Evolutionary conservation across 2,113 vertebrate species (phyloP), one percentile per base, ranked within the genome.

Genomic region (Pangasianodon hypophthalmus): DNA sequence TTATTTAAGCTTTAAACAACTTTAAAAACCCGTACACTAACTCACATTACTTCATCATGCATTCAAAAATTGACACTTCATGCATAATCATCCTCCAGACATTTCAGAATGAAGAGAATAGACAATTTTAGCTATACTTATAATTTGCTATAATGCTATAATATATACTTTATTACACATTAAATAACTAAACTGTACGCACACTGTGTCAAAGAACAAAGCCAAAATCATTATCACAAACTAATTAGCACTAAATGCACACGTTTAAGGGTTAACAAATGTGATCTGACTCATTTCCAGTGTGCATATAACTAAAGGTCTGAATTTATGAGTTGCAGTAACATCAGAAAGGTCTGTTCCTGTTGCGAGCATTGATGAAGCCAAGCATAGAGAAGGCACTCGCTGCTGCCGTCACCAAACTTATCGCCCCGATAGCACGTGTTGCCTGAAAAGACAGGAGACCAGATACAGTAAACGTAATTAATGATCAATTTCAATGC

Each of bases 341-440:
- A 46, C 32, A 0, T 96, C 93, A 98, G 93, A 95, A 96, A 84
- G 96, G 95, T 90, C 96, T 95, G 93, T 96, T 95, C 92, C 96
- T 96, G 93, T 96, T 96, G 88, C 95, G 95, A 67, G 96, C 96
- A 93, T 96, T 95, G 93, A 98, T 96, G 87, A 98, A 93, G 91
- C 97, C 96, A 92, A 98, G 94, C 92, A 98, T 93, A 46, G 97
- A 97, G 93, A 98, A 96, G 87, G 95, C 96, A 91, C 97, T 95
- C 1, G 97, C 96, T 4, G 96, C 96, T 44, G 94, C 97, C 1
- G 97, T 96, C 92, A 97, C 95, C 93, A 97, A 90, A 90, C 96
- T 96, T 91, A 97, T 96, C 90, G 97, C 95, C 56, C 96, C 92
- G 26, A 98, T 96, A 21, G 97, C 97, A 93, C 95, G 92, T 9